Evolutionary conservation across 2,888 invertebrate species (phyloP), one percentile per base, ranked within the genome.

Genomic region (Trichogramma evanescens): DNA sequence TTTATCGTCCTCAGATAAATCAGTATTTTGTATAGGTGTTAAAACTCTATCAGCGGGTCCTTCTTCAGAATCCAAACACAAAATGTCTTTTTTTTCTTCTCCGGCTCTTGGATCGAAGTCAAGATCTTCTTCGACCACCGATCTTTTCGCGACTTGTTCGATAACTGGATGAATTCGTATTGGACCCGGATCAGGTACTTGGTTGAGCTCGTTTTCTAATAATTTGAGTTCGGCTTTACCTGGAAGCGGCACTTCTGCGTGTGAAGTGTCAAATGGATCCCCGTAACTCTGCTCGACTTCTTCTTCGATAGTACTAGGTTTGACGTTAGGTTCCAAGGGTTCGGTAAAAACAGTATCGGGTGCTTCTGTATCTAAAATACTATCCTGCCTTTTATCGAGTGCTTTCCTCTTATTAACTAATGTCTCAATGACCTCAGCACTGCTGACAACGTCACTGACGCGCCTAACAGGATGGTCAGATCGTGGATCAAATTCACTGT

Each of bases 241-340:
- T 0, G 91, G 91, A 55, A 84, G 80, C 58, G 91, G 85, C 71
- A 89, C 87, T 60, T 81, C 82, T 0, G 91, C 91, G 69, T 90
- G 89, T 0, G 93, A 90, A 0, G 94, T 94, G 73, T 94, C 94
- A 74, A 94, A 94, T 0, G 93, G 93, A 80, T 93, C 93, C 6
- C 79, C 76, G 67, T 87, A 81, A 4, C 75, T 74, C 39, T 80
- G 81, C 61, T 81, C 80, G 54, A 78, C 71, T 43, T 77, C 73
- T 40, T 77, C 72, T 3, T 73, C 72, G 45, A 72, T 71, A 49
- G 73, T 82, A 59, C 75, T 68, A 2, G 61, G 58, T 26, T 86
- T 79, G 57, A 82, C 79, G 4, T 80, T 81, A 0, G 85, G 84
- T 1, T 89, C 89, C 51, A 91, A 73, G 54, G 89, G 88, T 76